phyloP scores from a whole-genome alignment of 2,888 invertebrate genomes.

The Caenorhabditis uteleia region DNA sequence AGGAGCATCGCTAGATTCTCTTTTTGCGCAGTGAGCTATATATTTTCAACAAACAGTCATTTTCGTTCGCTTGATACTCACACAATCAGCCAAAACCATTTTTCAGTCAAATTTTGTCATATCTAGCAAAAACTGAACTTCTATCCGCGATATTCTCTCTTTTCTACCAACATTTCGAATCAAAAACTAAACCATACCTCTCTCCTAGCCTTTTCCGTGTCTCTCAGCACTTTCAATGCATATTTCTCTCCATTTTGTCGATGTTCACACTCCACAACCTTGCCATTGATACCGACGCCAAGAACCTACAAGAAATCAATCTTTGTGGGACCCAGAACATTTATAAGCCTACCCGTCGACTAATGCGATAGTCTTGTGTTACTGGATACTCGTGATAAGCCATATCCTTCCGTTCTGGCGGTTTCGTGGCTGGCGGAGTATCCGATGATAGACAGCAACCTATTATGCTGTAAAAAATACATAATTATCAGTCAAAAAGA shows the following conservation, averaged over 20 bases:
- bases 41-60: no score
- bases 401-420: slow-evolving; percentile 28
- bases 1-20: no score
- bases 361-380: slow-evolving; percentile 56
- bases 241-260: slow-evolving; percentile 81
- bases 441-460: slow-evolving; percentile 30
- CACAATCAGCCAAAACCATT: no score
- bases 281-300: slow-evolving; percentile 96
- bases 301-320: slow-evolving; percentile 76
- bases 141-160: no score
- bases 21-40: no score
- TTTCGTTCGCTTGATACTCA: no score
- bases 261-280: slow-evolving; percentile 91
- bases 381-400: slow-evolving; percentile 51
- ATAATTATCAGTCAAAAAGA: no score
- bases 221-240: slow-evolving; percentile 90
- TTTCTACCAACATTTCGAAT: no score
- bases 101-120: no score
- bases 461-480: slow-evolving; percentile 38
- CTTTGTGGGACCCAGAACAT: background rate
- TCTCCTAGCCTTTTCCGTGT: slow-evolving; percentile 87
- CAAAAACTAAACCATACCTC: no score
- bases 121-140: no score
- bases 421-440: background rate
- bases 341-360: slow-evolving; percentile 34